A percentile compares a stretch with the other conserved stretches of the same genome.
Evolutionary conservation across 2,797 vertebrate genomes (phyloP).

Genomic region (Acrossocheilus fasciatus): DNA sequence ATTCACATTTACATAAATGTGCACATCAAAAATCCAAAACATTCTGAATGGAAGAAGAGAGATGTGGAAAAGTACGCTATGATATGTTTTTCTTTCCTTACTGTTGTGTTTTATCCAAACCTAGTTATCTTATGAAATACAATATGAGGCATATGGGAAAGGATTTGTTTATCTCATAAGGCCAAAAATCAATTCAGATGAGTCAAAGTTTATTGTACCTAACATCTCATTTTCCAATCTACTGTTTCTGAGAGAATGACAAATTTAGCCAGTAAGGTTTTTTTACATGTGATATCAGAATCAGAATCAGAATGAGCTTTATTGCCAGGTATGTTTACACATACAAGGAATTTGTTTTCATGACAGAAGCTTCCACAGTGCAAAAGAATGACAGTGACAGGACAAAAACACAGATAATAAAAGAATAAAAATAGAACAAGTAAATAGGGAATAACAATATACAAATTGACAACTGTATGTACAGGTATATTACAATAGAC

Average conservation of each 20-base stretch:
- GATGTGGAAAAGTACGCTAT: not conserved
- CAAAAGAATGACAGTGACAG: no score
- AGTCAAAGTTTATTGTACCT: not conserved
- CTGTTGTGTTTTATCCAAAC: not conserved
- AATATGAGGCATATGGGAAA: constrained; percentile 11
- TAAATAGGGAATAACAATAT: no score
- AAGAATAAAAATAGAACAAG: no score
- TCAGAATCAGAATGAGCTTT: no score
- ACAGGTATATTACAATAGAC: no score
- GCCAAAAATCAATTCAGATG: not conserved
- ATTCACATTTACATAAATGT: not conserved
- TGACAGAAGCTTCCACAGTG: no score
- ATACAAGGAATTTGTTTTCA: no score
- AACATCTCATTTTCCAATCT: not conserved
- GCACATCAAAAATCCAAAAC: not conserved
- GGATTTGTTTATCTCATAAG: not conserved
- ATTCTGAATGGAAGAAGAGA: not conserved
- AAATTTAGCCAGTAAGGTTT: not conserved
- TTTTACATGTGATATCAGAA: no score
- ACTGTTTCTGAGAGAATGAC: not conserved
- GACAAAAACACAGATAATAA: no score
- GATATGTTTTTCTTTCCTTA: no score
- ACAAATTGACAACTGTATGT: no score
- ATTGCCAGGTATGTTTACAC: no score
- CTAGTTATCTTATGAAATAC: not conserved